Evolutionary conservation across 2,113 vertebrate species (phyloP), one percentile per base, ranked within the genome.

Genomic region (Alethe castanea): DNA sequence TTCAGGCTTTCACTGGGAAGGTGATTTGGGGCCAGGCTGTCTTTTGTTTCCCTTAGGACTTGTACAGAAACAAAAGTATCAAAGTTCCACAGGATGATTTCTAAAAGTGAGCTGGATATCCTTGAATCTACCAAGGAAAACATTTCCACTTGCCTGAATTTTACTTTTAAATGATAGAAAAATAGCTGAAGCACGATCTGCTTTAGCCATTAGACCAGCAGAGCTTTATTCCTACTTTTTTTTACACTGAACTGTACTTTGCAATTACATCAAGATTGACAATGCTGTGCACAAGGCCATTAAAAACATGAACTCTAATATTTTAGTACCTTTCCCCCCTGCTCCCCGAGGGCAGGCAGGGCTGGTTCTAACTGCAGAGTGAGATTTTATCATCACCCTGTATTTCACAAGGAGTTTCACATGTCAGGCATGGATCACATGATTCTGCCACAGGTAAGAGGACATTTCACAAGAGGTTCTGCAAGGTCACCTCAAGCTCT

Each of bases 341-440:
- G 3, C 24, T 86, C 56, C 65, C 81, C 38, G 38, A 47, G 86
- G 83, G 53, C 64, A 67, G 52, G 50, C 33, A 80, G 81, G 47
- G 56, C 74, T 83, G 88, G 79, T 52, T 88, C 3, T 22, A 59
- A 59, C 29, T 59, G 22, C 54, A 53, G 47, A 92, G 60, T 6
- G 15, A 83, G 88, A 90, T 95, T 93, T 93, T 95, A 94, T 92
- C 94, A 57, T n/a, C 61, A 31, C 45, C 53, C 53, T 3, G 26
- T 2, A 11, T 86, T 92, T 77, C 86, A 73, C 71, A 90, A 74
- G 1, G 3, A 8, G 5, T 69, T 73, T 86, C 81, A 62, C 8
- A 47, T 5, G 26, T n/a, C 81, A 78, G 35, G 16, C 73, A 24
- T 0, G 29, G 53, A 90, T 79, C 86, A 88, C 53, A 5, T 57